Evolutionary conservation across 92 coral and sea anemone genomes (phyloP), one percentile per base, ranked within the genome.

Genomic region (Plumapathes pennacea): DNA sequence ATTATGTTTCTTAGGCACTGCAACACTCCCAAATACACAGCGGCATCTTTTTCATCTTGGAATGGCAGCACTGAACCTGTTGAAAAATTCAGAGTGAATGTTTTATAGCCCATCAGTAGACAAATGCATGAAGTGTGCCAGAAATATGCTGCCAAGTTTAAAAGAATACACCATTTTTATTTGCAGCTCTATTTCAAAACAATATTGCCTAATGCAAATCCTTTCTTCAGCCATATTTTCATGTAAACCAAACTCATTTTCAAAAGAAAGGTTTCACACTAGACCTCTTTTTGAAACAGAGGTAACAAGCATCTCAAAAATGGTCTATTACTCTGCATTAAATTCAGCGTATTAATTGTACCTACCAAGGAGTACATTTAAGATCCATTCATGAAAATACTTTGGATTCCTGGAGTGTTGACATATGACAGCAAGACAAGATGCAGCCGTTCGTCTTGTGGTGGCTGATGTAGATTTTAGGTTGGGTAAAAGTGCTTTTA

Each of bases 381-480:
- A 60, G 5, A 94, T 77, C 99, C 99, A 94, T 27, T 83, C 88
- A 46, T 75, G 71, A 42, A 94, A 84, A 58, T 72, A 54, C 25
- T 60, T 70, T 11, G 99, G 99, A 61, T 94, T 94, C 2, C 99
- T 78, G 20, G 96, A 86, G 62, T 84, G 75, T 34, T 60, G 92
- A 56, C 98, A 92, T 46, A 92, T 85, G 58, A 89, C 50, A 23
- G 85, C 90, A 44, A 92, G 75, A 28, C 84, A 58, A 29, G 84
- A 65, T 4, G 88, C 91, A 29, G 98, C 94, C 3, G 98, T 89
- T 24, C 98, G 98, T 24, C 98, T 83, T 2, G 98, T 77, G 25
- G 85, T 62, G 23, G 98, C 97, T 28, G 82, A 87, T 23, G 81
- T 17, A 10, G 98, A 88, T 41, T 49, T 79, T 45, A 92, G 53